A percentile compares a stretch with the other conserved stretches of the same genome.
These are phyloP conservation scores for Andrena cerasifolii DNA, from an alignment of 1,140 invertebrate species.

Conservation along the genomic window DNA sequence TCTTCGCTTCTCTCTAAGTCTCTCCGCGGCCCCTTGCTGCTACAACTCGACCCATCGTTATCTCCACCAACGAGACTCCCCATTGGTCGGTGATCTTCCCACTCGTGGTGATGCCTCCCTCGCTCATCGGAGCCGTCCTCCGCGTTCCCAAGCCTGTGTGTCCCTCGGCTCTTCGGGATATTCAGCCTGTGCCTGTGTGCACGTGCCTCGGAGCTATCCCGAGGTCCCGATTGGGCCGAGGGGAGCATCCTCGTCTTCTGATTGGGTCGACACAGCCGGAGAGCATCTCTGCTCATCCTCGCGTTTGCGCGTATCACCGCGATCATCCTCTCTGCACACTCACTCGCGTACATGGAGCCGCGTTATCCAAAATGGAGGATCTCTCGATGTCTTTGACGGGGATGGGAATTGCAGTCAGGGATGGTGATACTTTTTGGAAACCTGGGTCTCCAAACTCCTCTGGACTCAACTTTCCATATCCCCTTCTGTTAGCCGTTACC, in stretches of 20 bases:
- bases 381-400: neutral
- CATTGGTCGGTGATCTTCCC: slow-evolving; percentile 75
- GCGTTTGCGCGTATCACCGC: slow-evolving; percentile 74
- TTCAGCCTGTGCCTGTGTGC: slow-evolving; percentile 51
- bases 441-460: no score
- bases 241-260: slow-evolving; percentile 67
- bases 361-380: slow-evolving; percentile 76
- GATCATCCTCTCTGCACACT: slow-evolving; percentile 24
- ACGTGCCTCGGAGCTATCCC: slow-evolving; percentile 60
- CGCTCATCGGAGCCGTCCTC: slow-evolving; percentile 60
- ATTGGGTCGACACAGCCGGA: slow-evolving; percentile 62
- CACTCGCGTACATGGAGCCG: neutral
- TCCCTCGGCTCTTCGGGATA: slow-evolving; percentile 60
- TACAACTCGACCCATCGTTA: slow-evolving; percentile 68
- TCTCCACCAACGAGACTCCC: slow-evolving; percentile 65
- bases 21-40: slow-evolving; percentile 19
- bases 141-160: slow-evolving; percentile 35
- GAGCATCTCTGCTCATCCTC: slow-evolving; percentile 81
- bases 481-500: no score
- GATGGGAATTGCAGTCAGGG: neutral
- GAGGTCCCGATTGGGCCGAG: slow-evolving; percentile 72
- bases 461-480: no score
- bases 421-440: no score
- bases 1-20: slow-evolving; percentile 41
- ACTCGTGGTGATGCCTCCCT: slow-evolving; percentile 65